Conservation (phyloP, 2,113 vertebrate species). For the Centropristis striata region DNA sequence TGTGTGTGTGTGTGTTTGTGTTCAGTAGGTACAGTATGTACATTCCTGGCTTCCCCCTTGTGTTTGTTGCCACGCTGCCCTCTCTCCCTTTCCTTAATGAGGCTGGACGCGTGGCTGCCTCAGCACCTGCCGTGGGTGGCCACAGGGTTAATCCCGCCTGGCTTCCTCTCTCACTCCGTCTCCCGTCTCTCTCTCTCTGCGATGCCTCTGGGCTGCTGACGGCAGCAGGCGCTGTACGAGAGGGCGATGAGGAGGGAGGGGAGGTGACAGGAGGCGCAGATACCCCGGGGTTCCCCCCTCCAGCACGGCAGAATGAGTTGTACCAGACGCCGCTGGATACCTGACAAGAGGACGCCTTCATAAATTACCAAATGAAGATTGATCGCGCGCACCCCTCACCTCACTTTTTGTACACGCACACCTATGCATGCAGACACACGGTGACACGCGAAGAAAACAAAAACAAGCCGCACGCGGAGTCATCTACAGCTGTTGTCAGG, state of each 20-base stretch:
- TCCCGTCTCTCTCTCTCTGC: constrained; percentile 64
- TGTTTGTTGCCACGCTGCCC: constrained; percentile 78
- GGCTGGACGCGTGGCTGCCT: constrained; percentile 79
- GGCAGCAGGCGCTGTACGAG: constrained; percentile 76
- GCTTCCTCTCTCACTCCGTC: constrained; percentile 61
- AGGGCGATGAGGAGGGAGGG: constrained; percentile 67
- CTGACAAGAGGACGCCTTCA: constrained; percentile 84
- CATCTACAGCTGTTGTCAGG: constrained; percentile 57
- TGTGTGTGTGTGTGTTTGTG: constrained; percentile 62
- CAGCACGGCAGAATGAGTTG: constrained; percentile 83
- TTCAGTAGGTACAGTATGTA: constrained; percentile 59
- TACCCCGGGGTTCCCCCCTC: constrained; percentile 81
- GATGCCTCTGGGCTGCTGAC: constrained; percentile 83
- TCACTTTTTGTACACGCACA: constrained; percentile 56
- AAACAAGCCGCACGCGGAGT: constrained; percentile 10
- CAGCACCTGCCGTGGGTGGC: constrained; percentile 82
- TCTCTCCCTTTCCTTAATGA: constrained; percentile 81
- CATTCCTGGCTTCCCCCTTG: constrained; percentile 57
- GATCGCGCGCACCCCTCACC: constrained; percentile 75
- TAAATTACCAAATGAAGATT: constrained; percentile 88
- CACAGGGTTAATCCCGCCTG: constrained; percentile 82
- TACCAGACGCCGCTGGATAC: constrained; percentile 83
- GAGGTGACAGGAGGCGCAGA: constrained; percentile 83
- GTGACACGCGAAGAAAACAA: constrained; percentile 17
- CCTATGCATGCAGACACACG: constrained; percentile 14